phyloP scores from a whole-genome alignment of 1,140 invertebrate genomes.

The Bursaphelenchus mucronatus region DNA sequence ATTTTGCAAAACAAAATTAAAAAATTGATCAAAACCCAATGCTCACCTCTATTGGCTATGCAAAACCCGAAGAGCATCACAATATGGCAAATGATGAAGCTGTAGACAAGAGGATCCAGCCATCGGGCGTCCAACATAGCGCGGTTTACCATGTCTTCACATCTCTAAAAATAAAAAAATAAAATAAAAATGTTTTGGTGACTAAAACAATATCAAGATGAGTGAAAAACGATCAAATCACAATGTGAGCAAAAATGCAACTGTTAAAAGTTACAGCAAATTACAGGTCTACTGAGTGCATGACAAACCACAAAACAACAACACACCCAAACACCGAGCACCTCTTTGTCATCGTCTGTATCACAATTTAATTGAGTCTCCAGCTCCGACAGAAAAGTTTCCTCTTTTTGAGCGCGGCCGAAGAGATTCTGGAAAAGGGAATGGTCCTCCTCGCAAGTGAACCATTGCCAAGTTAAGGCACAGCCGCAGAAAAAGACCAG shows the following conservation, averaged over 20 bases:
- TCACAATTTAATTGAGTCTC: conserved; percentile 28
- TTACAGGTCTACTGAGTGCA: not conserved
- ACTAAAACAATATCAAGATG: not conserved
- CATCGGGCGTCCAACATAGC: conserved; percentile 31
- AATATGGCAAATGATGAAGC: conserved; percentile 26
- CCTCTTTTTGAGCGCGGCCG: conserved; percentile 23
- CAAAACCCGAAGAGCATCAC: conserved; percentile 31
- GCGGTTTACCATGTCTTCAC: conserved; percentile 31
- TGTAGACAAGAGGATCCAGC: conserved; percentile 29
- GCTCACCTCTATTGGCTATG: conserved; percentile 31
- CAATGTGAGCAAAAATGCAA: not conserved
- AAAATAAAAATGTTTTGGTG: not conserved
- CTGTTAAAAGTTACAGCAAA: not conserved
- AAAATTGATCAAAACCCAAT: conserved; percentile 2
- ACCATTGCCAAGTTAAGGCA: conserved; percentile 26
- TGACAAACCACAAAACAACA: conserved; percentile 5
- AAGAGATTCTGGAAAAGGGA: conserved; percentile 27
- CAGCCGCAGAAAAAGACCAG: conserved; percentile 23
- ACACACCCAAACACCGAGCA: conserved; percentile 19
- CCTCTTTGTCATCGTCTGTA: conserved; percentile 35
- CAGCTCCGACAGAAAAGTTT: conserved; percentile 30
- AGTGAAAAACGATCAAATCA: not conserved
- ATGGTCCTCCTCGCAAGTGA: conserved; percentile 25
- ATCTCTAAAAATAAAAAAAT: conserved; percentile 28
- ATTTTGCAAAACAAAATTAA: too few species aligned